Evolutionary conservation across 1,140 invertebrate genomes (phyloP), one percentile per base, ranked within the genome.

Genomic region (Leptinotarsa defecta): DNA sequence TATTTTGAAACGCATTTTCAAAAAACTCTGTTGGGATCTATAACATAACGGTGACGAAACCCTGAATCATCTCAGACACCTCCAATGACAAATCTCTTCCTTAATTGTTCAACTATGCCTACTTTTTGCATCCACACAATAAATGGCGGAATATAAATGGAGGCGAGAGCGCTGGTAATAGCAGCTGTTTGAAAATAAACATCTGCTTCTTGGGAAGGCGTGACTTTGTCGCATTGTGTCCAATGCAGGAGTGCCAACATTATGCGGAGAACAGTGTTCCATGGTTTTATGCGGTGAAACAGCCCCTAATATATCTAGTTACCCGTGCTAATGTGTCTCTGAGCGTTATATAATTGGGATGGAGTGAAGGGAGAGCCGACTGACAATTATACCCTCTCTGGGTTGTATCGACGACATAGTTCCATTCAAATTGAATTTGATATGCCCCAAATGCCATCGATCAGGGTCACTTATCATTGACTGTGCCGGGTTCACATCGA

Each of bases 331-430:
- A 76, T 78, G 71, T 24, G 15, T 62, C 17, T 75, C 71, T 78
- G 70, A 78, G 49, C 73, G 77, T 73, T 75, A 67, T 69, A 48
- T 78, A 78, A 78, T 78, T 78, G 67, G 61, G 49, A 61, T 20
- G 43, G 34, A 48, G 34, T 27, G 24, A 49, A 71, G 11, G 70
- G 48, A 71, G 22, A 8, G 52, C 13, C 13, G n/a, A 57, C 52
- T 57, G 52, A 57, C 52, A 57, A 57, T 19, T 57, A 43, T 43
- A 57, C 52, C 24, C 70, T 52, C 70, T 27, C 24, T 57, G 13
- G 70, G 49, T 19, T 73, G 61, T 64, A 73, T 73, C 72, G 34
- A 62, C 65, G 72, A n/a, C 72, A 48, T n/a, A 52, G 57, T 71
- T 24, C 70, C 34, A 24, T 61, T 71, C 20, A 62, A 71, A 71